These are phyloP conservation scores for Triops cancriformis DNA, from an alignment of 1,140 invertebrate genomes.

Conservation along the genomic window DNA sequence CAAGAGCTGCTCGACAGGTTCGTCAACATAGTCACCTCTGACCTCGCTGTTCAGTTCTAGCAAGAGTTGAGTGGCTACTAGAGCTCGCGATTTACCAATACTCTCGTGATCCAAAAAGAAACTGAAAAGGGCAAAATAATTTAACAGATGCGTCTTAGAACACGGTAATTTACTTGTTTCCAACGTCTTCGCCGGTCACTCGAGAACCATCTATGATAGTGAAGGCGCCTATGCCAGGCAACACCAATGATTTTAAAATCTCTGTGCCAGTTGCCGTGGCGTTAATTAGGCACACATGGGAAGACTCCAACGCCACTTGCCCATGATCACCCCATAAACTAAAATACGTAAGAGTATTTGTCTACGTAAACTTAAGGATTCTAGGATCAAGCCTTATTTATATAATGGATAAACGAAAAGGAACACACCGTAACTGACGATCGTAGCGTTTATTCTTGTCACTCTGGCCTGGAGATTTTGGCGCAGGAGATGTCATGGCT, in stretches of 20 bases:
- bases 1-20: conserved; percentile 72
- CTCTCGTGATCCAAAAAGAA: conserved; percentile 77
- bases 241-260: conserved; percentile 83
- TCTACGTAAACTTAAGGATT: background rate
- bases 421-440: background rate
- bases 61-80: conserved; percentile 68
- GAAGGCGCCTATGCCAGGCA: conserved; percentile 92
- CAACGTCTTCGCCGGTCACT: conserved; percentile 80
- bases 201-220: conserved; percentile 88
- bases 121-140: conserved; percentile 46
- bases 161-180: conserved; percentile 63
- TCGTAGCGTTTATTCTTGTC: background rate
- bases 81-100: conserved; percentile 71
- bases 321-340: conserved; percentile 98
- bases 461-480: background rate
- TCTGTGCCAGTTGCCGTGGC: conserved; percentile 90
- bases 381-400: background rate
- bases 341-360: conserved; percentile 32
- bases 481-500: background rate
- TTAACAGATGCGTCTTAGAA: background rate
- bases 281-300: conserved; percentile 89
- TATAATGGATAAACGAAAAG: background rate
- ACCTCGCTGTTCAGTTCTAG: conserved; percentile 90
- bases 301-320: conserved; percentile 73
- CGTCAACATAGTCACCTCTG: conserved; percentile 81